Conservation (phyloP, 2,797 vertebrate species). For the Buceros bicornis region DNA sequence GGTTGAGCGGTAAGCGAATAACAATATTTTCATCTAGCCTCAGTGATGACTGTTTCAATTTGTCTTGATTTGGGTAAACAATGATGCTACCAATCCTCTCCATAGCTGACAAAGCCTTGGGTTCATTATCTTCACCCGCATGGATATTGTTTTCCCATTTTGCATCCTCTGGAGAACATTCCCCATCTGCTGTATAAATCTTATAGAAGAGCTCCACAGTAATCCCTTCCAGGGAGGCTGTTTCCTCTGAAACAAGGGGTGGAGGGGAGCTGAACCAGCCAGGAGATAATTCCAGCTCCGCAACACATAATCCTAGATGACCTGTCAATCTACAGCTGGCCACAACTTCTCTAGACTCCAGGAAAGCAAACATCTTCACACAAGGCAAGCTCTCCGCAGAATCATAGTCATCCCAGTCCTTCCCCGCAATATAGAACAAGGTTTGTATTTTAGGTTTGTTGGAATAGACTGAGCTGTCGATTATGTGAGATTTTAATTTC, state of each 20-base stretch:
- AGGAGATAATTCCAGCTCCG: constrained; percentile 88
- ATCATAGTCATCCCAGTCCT: constrained; percentile 87
- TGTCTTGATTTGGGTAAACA: constrained; percentile 84
- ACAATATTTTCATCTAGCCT: constrained; percentile 89
- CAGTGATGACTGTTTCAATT: constrained; percentile 82
- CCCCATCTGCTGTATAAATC: constrained; percentile 84
- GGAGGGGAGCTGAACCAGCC: constrained; percentile 89
- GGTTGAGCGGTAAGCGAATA: constrained; percentile 87
- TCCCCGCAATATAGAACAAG: constrained; percentile 90
- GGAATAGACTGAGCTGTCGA: constrained; percentile 87
- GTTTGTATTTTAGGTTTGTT: constrained; percentile 91
- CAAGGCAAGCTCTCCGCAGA: constrained; percentile 86
- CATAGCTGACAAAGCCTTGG: constrained; percentile 76
- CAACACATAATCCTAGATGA: constrained; percentile 92
- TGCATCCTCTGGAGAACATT: constrained; percentile 86
- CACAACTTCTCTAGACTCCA: constrained; percentile 85
- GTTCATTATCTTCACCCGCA: constrained; percentile 74
- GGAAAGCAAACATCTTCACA: constrained; percentile 86
- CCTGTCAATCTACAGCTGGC: constrained; percentile 89
- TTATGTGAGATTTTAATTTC: constrained; percentile 91
- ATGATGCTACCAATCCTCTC: constrained; percentile 88
- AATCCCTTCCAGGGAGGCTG: constrained; percentile 78
- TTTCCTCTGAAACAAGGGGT: constrained; percentile 79
- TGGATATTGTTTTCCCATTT: constrained; percentile 84
- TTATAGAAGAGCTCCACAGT: constrained; percentile 92